Base-by-base conservation (phyloP, 2,113 vertebrate genomes). In the Oxyruncus cristatus region DNA sequence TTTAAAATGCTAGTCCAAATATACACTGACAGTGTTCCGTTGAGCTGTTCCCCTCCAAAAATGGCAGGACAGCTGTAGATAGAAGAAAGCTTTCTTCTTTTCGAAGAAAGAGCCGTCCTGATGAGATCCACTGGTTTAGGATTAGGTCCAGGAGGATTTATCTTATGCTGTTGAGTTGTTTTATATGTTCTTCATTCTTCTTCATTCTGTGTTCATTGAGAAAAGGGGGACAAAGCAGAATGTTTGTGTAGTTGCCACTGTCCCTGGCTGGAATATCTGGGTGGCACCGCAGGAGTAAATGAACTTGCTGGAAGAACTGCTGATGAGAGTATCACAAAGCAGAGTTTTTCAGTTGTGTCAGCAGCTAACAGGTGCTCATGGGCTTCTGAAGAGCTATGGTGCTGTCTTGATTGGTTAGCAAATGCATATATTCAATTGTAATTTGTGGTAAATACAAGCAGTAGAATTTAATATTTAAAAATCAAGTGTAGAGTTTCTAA, bases 1-100 rank as follows among this genome's bases (percentile, higher is more conserved):
- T 67, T 58, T 84, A 42, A 88, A 58, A 67, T 49, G 15, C 32
- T 44, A 55, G 26, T 85, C 75, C 70, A 78, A 17, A 55, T 75
- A 33, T 30, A 74, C 15, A 12, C 0, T 2, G 23, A 20, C 32
- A 27, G 11, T 35, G 22, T 72, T 77, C 18, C 77, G 37, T 58
- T 80, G 58, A 62, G 32, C 35, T 61, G 52, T 20, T 15, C 15
- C 0, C 6, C 6, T n/a, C 37, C 14, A 1, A 0, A 6, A 85
- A 39, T 41, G 68, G 13, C 49, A 76, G 42, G 53, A 56, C 28
- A 53, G 28, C 42, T 74, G 5, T 42, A 68, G 58, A 30, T 58
- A 19, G 30, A 58, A 78, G 19, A 14, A 5, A 5, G n/a, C n/a
- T n/a, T 24, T 82, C 91, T 24, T 85, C 50, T 89, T 71, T 62